Percentiles rank a stretch among this genome's conserved stretches.
These are phyloP conservation scores for Nycticryphes semicollaris DNA, from an alignment of 2,113 vertebrate genomes.

Conservation along the genomic window DNA sequence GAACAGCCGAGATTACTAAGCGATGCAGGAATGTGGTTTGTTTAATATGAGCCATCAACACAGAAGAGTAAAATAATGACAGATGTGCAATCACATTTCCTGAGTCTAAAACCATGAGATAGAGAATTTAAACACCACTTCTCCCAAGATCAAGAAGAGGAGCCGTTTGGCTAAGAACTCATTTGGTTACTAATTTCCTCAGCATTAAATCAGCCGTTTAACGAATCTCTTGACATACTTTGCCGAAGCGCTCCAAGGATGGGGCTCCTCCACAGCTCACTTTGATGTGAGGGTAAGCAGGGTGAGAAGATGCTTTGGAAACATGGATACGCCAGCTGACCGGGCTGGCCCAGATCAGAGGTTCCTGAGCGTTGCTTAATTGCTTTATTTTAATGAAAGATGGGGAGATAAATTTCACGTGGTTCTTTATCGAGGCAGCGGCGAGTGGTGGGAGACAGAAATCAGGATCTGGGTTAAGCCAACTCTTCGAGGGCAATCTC, in stretches of 20 bases:
- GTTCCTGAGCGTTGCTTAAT: neutral
- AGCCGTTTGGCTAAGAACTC: slow-evolving; percentile 27
- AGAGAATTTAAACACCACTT: slow-evolving; percentile 56
- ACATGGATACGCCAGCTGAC: neutral
- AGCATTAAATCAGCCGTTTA: slow-evolving; percentile 20
- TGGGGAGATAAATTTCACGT: neutral
- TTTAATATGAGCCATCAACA: slow-evolving; percentile 64
- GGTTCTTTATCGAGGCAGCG: neutral
- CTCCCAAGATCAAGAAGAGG: slow-evolving; percentile 53
- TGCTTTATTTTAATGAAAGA: slow-evolving; percentile 53
- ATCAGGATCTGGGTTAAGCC: neutral
- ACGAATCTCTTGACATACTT: slow-evolving; percentile 14
- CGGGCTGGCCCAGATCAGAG: slow-evolving; percentile 9
- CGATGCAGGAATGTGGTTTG: slow-evolving; percentile 75
- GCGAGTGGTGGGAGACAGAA: neutral
- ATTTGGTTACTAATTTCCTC: slow-evolving; percentile 58
- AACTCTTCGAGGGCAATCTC: neutral
- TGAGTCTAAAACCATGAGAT: slow-evolving; percentile 50
- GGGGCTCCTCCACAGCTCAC: neutral
- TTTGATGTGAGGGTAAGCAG: slow-evolving; percentile 55
- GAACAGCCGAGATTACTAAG: slow-evolving; percentile 70
- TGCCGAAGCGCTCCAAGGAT: neutral
- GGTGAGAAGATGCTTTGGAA: slow-evolving; percentile 49
- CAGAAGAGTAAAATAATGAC: slow-evolving; percentile 65
- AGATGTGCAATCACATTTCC: slow-evolving; percentile 56